A percentile compares a stretch with the other conserved stretches of the same genome.
Evolutionary conservation across 2,888 invertebrate species (phyloP).

Genomic region (Heliconius aoede): DNA sequence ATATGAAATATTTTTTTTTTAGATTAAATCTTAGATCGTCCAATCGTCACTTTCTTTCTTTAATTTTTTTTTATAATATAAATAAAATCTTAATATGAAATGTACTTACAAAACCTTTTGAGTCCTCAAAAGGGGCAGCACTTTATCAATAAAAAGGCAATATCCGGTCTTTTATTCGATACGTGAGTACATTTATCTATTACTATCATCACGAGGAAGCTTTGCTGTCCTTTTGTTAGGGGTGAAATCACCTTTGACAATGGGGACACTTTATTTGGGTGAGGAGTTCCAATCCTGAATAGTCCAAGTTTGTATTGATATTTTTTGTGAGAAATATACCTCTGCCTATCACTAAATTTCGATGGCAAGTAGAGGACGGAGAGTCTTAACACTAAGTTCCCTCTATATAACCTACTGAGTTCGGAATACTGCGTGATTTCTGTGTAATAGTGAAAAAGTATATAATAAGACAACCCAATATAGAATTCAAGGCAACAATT

Average conservation of each 20-base stretch:
- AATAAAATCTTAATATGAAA: background rate
- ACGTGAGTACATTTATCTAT: conserved; percentile 24
- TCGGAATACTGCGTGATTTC: background rate
- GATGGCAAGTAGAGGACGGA: no score
- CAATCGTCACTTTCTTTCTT: no score
- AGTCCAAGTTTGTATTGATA: background rate
- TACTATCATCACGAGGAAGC: conserved; percentile 10
- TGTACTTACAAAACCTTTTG: background rate
- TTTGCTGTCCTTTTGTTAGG: background rate
- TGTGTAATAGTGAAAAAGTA: no score
- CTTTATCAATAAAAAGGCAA: conserved; percentile 20
- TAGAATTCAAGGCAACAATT: background rate
- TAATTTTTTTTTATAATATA: background rate
- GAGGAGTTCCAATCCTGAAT: background rate
- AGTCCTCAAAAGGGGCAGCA: conserved; percentile 14
- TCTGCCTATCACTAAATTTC: no score
- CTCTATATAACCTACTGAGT: no score
- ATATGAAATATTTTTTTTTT: no score
- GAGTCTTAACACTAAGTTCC: no score
- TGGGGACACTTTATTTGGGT: background rate
- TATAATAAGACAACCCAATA: background rate
- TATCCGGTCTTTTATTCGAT: conserved; percentile 25
- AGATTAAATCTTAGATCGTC: no score
- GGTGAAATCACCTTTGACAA: conserved; percentile 1
- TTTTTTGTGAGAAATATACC: no score